A percentile compares a stretch with the other conserved stretches of the same genome.
Conservation (phyloP, 2,797 vertebrate species). For the Smutsia temminckii region DNA sequence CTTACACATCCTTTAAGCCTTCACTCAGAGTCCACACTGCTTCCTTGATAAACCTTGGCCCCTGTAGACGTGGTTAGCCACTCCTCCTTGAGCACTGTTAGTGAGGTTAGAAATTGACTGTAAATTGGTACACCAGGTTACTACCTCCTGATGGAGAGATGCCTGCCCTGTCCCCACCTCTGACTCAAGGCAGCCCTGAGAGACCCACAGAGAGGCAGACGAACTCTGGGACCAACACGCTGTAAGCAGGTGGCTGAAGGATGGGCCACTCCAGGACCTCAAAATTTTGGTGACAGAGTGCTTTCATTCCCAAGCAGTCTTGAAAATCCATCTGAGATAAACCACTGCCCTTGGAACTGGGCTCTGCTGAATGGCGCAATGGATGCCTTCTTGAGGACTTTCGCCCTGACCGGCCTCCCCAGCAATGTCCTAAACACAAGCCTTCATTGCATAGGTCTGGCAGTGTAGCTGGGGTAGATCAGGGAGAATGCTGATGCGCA, state of each 20-base stretch:
- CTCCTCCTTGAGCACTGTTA: no score
- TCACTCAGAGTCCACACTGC: background rate
- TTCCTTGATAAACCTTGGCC: background rate
- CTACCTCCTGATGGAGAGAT: background rate
- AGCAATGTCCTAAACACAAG: background rate
- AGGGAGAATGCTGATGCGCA: background rate
- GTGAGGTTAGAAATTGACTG: background rate
- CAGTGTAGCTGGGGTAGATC: accelerated
- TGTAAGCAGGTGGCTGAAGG: background rate
- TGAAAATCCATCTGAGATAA: background rate
- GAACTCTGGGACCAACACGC: background rate
- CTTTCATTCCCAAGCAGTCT: accelerated
- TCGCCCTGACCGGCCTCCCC: accelerated
- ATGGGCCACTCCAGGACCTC: background rate
- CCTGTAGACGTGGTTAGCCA: accelerated
- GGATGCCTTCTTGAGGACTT: background rate
- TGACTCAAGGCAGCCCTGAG: background rate
- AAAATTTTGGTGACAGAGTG: background rate
- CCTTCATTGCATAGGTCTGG: background rate
- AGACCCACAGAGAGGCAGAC: background rate
- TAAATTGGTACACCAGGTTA: accelerated
- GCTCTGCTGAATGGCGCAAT: no score
- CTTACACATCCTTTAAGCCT: background rate
- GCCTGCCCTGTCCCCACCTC: background rate
- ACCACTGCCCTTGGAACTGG: background rate